These are phyloP conservation scores for Aphelenchoides avenae DNA, from an alignment of 1,140 invertebrate species.

Conservation along the genomic window DNA sequence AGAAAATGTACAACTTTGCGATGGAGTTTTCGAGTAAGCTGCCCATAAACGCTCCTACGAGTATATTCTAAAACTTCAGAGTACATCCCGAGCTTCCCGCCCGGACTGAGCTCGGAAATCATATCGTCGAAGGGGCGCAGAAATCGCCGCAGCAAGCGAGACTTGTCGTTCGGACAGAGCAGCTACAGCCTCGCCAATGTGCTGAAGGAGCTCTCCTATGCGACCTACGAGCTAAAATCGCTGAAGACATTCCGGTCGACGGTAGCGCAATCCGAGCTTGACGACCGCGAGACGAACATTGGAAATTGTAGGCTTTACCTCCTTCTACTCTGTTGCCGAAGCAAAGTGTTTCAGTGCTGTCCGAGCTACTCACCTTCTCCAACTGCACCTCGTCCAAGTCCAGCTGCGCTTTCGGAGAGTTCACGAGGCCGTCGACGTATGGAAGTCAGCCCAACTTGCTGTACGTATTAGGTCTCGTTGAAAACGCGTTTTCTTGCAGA, in stretches of 20 bases:
- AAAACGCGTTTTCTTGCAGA: not conserved
- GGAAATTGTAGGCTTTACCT: conserved; percentile 27
- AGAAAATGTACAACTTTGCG: conserved; percentile 32
- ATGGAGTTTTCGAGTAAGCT: conserved; percentile 42
- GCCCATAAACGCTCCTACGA: not conserved
- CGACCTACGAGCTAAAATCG: conserved; percentile 34
- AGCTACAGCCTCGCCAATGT: conserved; percentile 30
- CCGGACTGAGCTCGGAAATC: conserved; percentile 12
- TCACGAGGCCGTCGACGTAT: conserved; percentile 13
- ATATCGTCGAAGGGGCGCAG: too few relatives aligned
- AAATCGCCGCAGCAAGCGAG: too few relatives aligned
- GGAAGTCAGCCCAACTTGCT: conserved; percentile 14
- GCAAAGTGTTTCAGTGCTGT: conserved; percentile 28
- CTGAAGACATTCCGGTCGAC: too few relatives aligned
- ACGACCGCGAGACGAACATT: conserved; percentile 4
- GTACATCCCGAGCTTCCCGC: conserved; percentile 26
- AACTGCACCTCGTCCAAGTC: conserved; percentile 20
- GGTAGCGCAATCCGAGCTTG: too few relatives aligned
- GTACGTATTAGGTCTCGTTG: conserved; percentile 11
- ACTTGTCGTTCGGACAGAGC: too few relatives aligned
- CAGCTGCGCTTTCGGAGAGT: conserved; percentile 34
- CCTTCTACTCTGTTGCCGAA: not conserved
- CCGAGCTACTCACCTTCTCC: conserved; percentile 38
- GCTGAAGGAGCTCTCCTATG: conserved; percentile 24
- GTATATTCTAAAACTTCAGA: conserved; percentile 25